These are phyloP conservation scores for Megamerina dolium DNA, from an alignment of 2,888 invertebrate genomes.

Conservation along the genomic window DNA sequence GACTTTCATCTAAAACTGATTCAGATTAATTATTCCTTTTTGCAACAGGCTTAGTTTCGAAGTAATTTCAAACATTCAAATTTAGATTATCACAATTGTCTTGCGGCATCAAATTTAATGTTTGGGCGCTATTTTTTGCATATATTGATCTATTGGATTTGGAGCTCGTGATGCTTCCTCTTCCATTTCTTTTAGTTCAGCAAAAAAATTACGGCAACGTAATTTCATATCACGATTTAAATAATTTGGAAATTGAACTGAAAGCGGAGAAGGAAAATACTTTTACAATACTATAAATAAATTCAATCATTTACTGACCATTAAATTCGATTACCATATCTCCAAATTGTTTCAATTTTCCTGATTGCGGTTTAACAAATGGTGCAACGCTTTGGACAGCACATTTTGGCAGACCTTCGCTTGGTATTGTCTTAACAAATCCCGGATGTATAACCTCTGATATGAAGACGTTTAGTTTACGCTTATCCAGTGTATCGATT, in stretches of 20 bases:
- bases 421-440: constrained; percentile 62
- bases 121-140: no score
- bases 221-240: constrained; percentile 50
- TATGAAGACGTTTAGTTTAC: constrained; percentile 62
- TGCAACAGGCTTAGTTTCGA: no score
- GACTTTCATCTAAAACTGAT: no score
- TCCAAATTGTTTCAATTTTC: constrained; percentile 56
- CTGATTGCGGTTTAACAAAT: constrained; percentile 65
- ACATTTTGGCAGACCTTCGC: constrained; percentile 68
- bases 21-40: no score
- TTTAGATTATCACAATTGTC: no score
- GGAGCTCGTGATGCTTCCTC: constrained; percentile 35
- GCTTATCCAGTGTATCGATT: constrained; percentile 64
- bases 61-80: no score
- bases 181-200: constrained; percentile 42
- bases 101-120: no score
- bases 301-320: constrained; percentile 30
- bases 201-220: constrained; percentile 35
- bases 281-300: not conserved
- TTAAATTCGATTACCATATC: constrained; percentile 65
- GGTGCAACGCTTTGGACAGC: constrained; percentile 28
- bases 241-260: constrained; percentile 50
- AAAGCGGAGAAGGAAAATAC: constrained; percentile 35
- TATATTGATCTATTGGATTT: constrained; percentile 12
- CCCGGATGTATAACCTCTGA: constrained; percentile 65